Evolutionary conservation across 2,113 vertebrate species (phyloP), one percentile per base, ranked within the genome.

Genomic region (Eleginops maclovinus): DNA sequence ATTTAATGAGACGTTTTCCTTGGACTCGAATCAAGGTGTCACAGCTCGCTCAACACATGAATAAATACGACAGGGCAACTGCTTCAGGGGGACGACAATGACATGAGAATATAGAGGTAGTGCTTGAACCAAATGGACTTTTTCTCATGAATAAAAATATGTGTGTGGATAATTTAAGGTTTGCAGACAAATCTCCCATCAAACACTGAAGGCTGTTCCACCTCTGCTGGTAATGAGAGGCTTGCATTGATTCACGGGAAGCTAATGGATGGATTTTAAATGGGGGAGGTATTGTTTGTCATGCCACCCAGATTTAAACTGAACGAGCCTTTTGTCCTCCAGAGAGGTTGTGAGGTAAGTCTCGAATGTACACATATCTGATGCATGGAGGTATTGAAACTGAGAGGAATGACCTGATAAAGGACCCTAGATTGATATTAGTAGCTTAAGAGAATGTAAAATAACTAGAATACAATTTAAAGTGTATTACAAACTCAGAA

Each of bases 91-190:
- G 61, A 4, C 54, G 79, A 84, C 70, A 79, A 72, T 90, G 75
- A 78, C 79, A 63, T 47, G 77, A 74, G 85, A 82, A 86, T 79
- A 82, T 22, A 73, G 74, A 67, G 73, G 77, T 72, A 53, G 40
- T 66, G 83, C 84, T 88, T 86, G 73, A 89, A 81, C 63, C 66
- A 81, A 93, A 84, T 82, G 61, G 81, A 89, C 61, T 74, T 86
- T n/a, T 81, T 58, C 62, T 82, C 86, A 90, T 89, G 77, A 91
- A 90, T 91, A 89, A 77, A 88, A 87, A 89, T 79, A 47, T 31
- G 22, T 58, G 43, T 78, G 73, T 87, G 71, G 82, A 84, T 92
- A 73, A 87, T 85, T 85, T 66, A 81, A 56, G 44, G 16, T 46
- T 12, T 47, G 62, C 53, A 51, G 73, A 89, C 55, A 83, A 79